Evolutionary conservation across 2,888 invertebrate genomes (phyloP).

Genomic region (Synergus itoensis): DNA sequence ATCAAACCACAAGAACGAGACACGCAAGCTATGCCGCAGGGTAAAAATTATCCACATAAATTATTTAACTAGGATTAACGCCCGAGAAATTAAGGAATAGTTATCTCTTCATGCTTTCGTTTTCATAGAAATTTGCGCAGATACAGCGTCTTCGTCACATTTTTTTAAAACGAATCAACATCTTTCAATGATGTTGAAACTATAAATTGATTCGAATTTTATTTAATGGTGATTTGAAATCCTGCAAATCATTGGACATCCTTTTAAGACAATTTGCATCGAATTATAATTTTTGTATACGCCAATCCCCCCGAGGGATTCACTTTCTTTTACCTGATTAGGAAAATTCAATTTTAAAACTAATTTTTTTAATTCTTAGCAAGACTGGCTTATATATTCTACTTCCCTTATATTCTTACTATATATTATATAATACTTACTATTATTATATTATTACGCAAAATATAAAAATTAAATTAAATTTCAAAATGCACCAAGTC

Average conservation of each 20-base stretch:
- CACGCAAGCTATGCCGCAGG: background rate
- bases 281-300: background rate
- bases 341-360: too few relatives aligned
- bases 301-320: background rate
- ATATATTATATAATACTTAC: background rate
- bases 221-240: background rate
- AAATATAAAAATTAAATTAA: background rate
- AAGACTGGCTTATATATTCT: too few relatives aligned
- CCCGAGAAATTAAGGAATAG: background rate
- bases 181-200: background rate
- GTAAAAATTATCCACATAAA: background rate
- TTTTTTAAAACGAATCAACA: background rate
- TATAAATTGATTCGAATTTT: background rate
- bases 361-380: too few relatives aligned
- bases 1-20: background rate
- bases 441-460: background rate
- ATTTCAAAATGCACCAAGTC: background rate
- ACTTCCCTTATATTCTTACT: background rate
- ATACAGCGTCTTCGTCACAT: background rate
- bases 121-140: constrained; percentile 10
- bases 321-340: background rate
- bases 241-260: background rate
- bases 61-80: background rate
- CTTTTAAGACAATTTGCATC: background rate
- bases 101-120: background rate